phyloP scores from a whole-genome alignment of 2,888 invertebrate genomes.

The Chrysolina americana region DNA sequence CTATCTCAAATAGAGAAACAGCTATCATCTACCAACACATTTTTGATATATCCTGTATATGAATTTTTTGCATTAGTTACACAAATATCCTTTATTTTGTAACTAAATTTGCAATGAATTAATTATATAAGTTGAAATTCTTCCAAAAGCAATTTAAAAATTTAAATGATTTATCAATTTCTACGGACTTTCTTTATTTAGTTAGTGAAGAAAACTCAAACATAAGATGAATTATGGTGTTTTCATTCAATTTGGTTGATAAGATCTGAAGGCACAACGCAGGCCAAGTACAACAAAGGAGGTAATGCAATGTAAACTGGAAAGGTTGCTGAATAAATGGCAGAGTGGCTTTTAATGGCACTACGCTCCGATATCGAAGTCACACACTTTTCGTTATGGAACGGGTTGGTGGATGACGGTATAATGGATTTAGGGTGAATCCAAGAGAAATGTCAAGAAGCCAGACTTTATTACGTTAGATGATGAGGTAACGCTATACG shows the following conservation, averaged over 20 bases:
- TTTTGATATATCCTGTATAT: too few species aligned
- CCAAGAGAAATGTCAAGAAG: background rate
- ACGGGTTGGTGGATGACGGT: background rate
- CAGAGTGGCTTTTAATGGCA: slow-evolving; percentile 7
- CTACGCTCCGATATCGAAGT: background rate
- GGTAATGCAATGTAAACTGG: slow-evolving; percentile 33
- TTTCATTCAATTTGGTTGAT: slow-evolving; percentile 29
- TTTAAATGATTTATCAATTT: too few species aligned
- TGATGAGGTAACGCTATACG: background rate
- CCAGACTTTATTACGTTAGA: background rate
- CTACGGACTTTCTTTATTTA: background rate
- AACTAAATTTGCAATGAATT: too few species aligned
- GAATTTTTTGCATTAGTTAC: too few species aligned
- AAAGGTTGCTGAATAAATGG: slow-evolving; percentile 15
- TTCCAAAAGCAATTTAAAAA: too few species aligned
- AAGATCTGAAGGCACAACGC: slow-evolving; percentile 17
- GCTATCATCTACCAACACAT: too few species aligned
- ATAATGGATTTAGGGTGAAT: slow-evolving; percentile 1
- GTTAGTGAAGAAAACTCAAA: slow-evolving; percentile 4
- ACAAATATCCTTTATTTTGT: too few species aligned
- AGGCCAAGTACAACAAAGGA: slow-evolving; percentile 31
- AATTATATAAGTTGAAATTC: too few species aligned
- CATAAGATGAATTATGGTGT: slow-evolving; percentile 21
- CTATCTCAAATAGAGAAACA: too few species aligned
- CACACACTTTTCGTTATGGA: background rate